Percentiles rank a stretch among this genome's conserved stretches.
phyloP scores from a whole-genome alignment of 2,888 invertebrate genomes.

The Sympetrum striolatum region DNA sequence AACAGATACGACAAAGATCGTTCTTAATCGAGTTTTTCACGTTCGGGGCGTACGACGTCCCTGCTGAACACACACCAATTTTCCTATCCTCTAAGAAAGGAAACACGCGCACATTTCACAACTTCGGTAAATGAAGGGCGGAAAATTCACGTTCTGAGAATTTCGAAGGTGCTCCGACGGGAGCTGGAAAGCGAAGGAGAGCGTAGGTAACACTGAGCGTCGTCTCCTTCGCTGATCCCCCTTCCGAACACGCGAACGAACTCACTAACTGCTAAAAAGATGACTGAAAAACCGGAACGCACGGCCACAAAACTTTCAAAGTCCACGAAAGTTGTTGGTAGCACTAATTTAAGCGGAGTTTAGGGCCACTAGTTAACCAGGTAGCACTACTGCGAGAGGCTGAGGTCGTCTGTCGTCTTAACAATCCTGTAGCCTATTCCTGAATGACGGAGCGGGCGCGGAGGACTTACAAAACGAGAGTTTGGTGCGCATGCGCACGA shows the following conservation, averaged over 20 bases:
- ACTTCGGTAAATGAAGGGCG: background rate
- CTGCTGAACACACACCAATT: background rate
- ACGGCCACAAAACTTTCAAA: background rate
- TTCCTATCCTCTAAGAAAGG: background rate
- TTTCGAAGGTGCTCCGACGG: background rate
- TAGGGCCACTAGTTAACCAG: slow-evolving; percentile 2
- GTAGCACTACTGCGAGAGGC: background rate
- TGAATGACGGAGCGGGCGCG: background rate
- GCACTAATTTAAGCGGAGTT: background rate
- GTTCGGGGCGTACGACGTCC: slow-evolving; percentile 12
- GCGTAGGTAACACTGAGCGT: slow-evolving; percentile 1
- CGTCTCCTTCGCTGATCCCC: background rate
- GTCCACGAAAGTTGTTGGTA: background rate
- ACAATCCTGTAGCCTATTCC: background rate
- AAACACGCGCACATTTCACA: slow-evolving; percentile 25
- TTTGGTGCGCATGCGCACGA: too few species aligned
- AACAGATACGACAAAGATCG: background rate
- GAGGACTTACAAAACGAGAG: background rate
- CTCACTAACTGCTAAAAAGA: background rate
- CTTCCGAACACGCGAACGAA: background rate
- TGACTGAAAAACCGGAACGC: background rate
- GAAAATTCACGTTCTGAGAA: background rate
- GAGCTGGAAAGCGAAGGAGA: background rate
- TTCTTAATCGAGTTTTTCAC: background rate
- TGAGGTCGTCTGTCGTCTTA: background rate